Percentiles rank a stretch among this genome's conserved stretches.
Evolutionary conservation across 2,113 vertebrate species (phyloP).

Genomic region (Chamaetylas fuelleborni): DNA sequence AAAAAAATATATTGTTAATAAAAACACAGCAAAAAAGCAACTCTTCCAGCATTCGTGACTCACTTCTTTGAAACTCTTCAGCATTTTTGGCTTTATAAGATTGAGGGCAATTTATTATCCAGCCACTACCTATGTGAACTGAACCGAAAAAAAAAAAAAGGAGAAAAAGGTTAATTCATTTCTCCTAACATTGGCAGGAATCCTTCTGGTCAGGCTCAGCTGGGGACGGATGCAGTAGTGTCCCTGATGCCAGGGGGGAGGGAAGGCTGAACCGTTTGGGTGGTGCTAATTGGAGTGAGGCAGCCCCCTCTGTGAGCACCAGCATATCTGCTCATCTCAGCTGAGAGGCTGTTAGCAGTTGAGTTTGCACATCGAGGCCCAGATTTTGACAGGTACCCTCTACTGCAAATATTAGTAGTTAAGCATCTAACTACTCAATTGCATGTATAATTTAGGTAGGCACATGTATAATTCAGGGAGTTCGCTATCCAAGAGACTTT

Average conservation of each 20-base stretch:
- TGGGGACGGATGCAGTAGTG: background rate
- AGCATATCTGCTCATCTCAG: background rate
- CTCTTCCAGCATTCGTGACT: background rate
- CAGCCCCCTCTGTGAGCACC: background rate
- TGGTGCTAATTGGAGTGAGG: conserved; percentile 5
- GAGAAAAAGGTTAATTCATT: conserved; percentile 19
- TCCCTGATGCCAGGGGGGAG: background rate
- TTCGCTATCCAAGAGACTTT: background rate
- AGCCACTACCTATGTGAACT: background rate
- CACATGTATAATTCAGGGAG: conserved; percentile 55
- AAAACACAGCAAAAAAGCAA: background rate
- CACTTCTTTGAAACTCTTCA: conserved; percentile 24
- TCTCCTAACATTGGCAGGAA: conserved; percentile 23
- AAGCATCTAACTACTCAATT: conserved; percentile 26
- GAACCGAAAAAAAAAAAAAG: background rate
- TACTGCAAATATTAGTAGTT: conserved; percentile 47
- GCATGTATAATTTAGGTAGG: conserved; percentile 56
- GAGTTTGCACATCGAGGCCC: background rate
- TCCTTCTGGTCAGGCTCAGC: conserved; percentile 9
- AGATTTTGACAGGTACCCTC: conserved; percentile 5
- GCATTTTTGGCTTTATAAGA: conserved; percentile 10
- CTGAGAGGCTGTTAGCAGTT: background rate
- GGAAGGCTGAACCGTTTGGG: background rate
- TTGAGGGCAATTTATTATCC: background rate
- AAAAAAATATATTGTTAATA: conserved; percentile 41